Evolutionary conservation across 2,888 invertebrate species (phyloP).

Genomic region (Drosophila longiperda): DNA sequence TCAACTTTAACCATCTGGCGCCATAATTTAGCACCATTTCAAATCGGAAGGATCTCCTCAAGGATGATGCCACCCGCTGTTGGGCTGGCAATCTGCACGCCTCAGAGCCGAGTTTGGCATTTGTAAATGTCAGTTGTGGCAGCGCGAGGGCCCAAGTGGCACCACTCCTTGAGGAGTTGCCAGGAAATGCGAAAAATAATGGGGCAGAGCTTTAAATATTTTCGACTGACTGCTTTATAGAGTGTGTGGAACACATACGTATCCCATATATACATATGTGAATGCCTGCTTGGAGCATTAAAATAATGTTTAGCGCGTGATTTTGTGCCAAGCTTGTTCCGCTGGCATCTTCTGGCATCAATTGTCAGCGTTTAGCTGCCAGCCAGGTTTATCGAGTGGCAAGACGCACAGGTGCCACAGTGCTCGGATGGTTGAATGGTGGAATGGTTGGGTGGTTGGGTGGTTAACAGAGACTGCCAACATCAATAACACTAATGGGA

Average conservation of each 20-base stretch:
- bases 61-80: slow-evolving; percentile 48
- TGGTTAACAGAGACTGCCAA: slow-evolving; percentile 58
- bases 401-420: slow-evolving; percentile 33
- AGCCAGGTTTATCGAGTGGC: slow-evolving; percentile 66
- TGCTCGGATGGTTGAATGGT: neutral
- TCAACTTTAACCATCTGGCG: slow-evolving; percentile 39
- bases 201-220: slow-evolving; percentile 65
- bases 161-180: slow-evolving; percentile 16
- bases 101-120: slow-evolving; percentile 37
- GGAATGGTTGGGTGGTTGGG: slow-evolving; percentile 1
- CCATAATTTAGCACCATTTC: slow-evolving; percentile 45
- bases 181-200: slow-evolving; percentile 39
- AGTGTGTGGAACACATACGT: slow-evolving; percentile 14
- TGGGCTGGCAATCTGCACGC: neutral
- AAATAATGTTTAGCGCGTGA: slow-evolving; percentile 80
- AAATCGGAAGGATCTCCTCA: slow-evolving; percentile 46
- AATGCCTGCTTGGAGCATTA: slow-evolving; percentile 65
- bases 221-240: slow-evolving; percentile 50
- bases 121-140: slow-evolving; percentile 51
- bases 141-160: slow-evolving; percentile 37
- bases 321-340: slow-evolving; percentile 54
- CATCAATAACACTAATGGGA: slow-evolving; percentile 82
- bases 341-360: slow-evolving; percentile 66
- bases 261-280: slow-evolving; percentile 45
- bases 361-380: slow-evolving; percentile 76